Conservation (phyloP, 1,140 invertebrate genomes). For the Maconellicoccus hirsutus region DNA sequence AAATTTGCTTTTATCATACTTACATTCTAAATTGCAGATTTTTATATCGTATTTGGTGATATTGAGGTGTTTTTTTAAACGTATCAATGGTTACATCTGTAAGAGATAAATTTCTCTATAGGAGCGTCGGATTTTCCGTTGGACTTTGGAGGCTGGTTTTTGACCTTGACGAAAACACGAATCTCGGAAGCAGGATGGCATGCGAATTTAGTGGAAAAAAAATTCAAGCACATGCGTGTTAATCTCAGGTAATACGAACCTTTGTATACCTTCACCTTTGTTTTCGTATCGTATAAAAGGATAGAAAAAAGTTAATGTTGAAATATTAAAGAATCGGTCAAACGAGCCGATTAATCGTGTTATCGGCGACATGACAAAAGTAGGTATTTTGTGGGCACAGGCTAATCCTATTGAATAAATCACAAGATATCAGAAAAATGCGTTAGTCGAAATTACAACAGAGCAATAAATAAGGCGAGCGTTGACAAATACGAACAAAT, state of each 20-base stretch:
- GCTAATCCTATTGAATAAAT: slow-evolving; percentile 9
- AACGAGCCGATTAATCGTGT: slow-evolving; percentile 7
- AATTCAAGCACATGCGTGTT: not conserved
- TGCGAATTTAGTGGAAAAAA: too few relatives aligned
- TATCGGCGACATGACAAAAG: not conserved
- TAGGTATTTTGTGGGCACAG: not conserved
- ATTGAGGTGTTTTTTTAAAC: not conserved
- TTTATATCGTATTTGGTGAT: not conserved
- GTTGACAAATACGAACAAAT: slow-evolving; percentile 9
- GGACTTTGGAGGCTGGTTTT: not conserved
- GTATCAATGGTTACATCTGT: slow-evolving; percentile 3
- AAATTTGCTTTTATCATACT: too few relatives aligned
- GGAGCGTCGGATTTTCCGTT: not conserved
- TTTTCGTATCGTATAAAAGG: too few relatives aligned
- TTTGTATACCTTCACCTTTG: not conserved
- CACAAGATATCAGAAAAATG: slow-evolving; percentile 2
- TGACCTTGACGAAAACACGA: not conserved
- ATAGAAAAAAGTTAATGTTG: too few relatives aligned
- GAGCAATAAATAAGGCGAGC: not conserved
- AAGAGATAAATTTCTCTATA: not conserved
- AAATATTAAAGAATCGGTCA: not conserved
- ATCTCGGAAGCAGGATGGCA: not conserved
- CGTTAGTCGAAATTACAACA: not conserved
- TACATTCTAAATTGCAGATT: not conserved
- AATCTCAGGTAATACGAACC: not conserved